Evolutionary conservation across 2,797 vertebrate species (phyloP).

Genomic region (Lagorchestes hirsutus): DNA sequence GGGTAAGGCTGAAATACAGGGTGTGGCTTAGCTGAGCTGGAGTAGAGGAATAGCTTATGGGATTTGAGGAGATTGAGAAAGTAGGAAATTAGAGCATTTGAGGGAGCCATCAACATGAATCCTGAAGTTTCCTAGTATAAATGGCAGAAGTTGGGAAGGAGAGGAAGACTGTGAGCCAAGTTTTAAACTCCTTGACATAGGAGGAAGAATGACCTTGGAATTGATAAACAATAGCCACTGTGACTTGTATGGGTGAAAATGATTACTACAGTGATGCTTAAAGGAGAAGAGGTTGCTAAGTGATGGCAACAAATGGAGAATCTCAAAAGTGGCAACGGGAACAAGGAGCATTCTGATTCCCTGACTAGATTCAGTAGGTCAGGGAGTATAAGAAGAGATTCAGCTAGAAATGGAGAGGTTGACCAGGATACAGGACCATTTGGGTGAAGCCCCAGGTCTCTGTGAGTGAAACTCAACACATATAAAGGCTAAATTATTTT

Average conservation of each 20-base stretch:
- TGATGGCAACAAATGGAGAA: background rate
- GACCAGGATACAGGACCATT: background rate
- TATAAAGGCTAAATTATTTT: background rate
- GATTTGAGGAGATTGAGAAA: background rate
- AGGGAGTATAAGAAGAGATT: background rate
- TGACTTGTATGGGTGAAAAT: background rate
- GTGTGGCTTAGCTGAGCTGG: background rate
- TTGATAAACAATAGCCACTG: background rate
- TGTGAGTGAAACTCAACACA: too few relatives aligned
- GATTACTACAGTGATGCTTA: background rate
- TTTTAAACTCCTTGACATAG: background rate
- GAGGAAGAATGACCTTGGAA: background rate
- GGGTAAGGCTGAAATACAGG: background rate
- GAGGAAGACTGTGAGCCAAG: background rate
- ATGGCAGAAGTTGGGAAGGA: background rate
- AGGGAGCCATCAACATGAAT: background rate
- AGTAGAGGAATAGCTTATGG: background rate
- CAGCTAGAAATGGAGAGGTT: background rate
- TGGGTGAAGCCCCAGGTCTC: background rate
- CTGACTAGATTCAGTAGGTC: background rate
- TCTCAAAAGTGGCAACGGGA: background rate
- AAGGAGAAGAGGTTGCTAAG: background rate
- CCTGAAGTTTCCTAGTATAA: background rate
- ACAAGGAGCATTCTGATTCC: background rate
- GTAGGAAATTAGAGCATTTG: background rate